Percentiles rank a stretch among this genome's conserved stretches.
These are phyloP conservation scores for Aplidium turbinatum DNA, from an alignment of 23 tunicate species.

Conservation along the genomic window DNA sequence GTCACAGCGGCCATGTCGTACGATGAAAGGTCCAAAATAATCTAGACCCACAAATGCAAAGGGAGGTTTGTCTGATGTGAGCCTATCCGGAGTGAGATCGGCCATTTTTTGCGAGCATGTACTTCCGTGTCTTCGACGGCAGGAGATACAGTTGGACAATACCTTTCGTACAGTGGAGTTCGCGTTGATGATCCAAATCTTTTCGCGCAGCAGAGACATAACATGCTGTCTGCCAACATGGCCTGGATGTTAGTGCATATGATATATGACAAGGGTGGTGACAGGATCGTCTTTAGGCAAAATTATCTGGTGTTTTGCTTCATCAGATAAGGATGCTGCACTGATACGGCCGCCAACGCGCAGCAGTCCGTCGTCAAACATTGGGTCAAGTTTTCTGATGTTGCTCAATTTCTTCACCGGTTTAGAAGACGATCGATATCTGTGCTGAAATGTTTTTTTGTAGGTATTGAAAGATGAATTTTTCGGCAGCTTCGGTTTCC, in stretches of 20 bases:
- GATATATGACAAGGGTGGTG: constrained; percentile 17
- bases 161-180: constrained; percentile 3
- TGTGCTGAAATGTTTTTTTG: not conserved
- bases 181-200: constrained; percentile 18
- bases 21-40: constrained; percentile 1
- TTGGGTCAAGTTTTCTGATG: not conserved
- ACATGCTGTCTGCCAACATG: constrained; percentile 39
- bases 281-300: constrained; percentile 21
- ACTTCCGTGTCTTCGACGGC: not conserved
- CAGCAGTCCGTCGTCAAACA: not conserved
- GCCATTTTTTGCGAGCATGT: not conserved
- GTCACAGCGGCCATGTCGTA: not conserved
- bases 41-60: constrained; percentile 5
- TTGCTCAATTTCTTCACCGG: not conserved
- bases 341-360: constrained; percentile 18
- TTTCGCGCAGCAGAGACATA: constrained; percentile 22
- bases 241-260: constrained; percentile 25
- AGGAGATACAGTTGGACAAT: not conserved
- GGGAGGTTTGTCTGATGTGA: not conserved
- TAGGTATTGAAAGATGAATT: not conserved
- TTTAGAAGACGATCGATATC: not conserved
- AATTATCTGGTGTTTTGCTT: constrained; percentile 29
- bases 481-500: not conserved
- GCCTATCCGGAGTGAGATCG: not conserved
- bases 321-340: constrained; percentile 12